These are phyloP conservation scores for Ormyrus nitidulus DNA, from an alignment of 2,888 invertebrate species.

Conservation along the genomic window DNA sequence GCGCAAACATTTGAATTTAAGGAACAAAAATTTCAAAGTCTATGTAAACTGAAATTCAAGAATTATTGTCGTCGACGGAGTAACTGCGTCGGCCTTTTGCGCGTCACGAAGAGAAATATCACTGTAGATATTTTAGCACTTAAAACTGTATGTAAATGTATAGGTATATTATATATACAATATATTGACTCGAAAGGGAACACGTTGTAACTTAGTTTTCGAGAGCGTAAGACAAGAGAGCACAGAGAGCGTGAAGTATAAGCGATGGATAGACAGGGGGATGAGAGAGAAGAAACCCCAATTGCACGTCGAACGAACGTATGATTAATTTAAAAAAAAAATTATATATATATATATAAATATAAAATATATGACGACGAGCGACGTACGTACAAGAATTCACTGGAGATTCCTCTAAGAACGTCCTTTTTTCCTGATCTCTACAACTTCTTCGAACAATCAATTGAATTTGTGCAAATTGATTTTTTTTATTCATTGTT, in stretches of 20 bases:
- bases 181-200: conserved; percentile 60
- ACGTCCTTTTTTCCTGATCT: conserved; percentile 48
- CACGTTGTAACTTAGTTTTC: conserved; percentile 63
- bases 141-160: conserved; percentile 60
- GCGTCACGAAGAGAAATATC: conserved; percentile 67
- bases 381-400: conserved; percentile 28
- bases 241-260: conserved; percentile 47
- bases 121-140: conserved; percentile 74
- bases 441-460: conserved; percentile 49
- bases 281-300: conserved; percentile 33
- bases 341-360: conserved; percentile 35
- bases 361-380: conserved; percentile 36
- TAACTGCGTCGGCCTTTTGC: conserved; percentile 56
- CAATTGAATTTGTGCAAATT: conserved; percentile 46
- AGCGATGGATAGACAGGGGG: conserved; percentile 9
- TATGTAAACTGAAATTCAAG: conserved; percentile 29
- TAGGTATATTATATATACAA: conserved; percentile 56
- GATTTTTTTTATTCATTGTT: conserved; percentile 54
- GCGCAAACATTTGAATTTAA: conserved; percentile 13
- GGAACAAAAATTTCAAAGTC: conserved; percentile 11
- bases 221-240: conserved; percentile 56
- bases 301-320: conserved; percentile 41
- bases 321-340: conserved; percentile 38
- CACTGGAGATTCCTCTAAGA: conserved; percentile 32
- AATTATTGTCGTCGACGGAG: conserved; percentile 40